Evolutionary conservation across 1,140 invertebrate genomes (phyloP), one percentile per base, ranked within the genome.

Genomic region (Camponotus vicinus): DNA sequence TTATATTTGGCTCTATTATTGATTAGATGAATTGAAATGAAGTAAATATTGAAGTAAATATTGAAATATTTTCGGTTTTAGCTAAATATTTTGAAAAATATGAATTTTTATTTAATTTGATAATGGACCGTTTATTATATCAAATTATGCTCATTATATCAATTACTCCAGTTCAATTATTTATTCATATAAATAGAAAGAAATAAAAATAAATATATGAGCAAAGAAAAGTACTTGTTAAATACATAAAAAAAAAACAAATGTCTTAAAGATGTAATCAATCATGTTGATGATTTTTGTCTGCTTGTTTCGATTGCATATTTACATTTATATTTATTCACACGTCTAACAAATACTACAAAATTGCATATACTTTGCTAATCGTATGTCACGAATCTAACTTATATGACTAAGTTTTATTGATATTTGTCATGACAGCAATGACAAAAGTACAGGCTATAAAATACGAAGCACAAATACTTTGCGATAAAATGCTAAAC

Each of bases 241-340:
- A 73, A 73, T 18, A 45, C 8, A 45, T 45, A 45, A 45, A 27
- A 45, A 45, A 27, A 27, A 27, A 45, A 9, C 2, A 45, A 45
- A 13, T 42, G 40, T 7, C 40, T 42, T 34, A 6, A 57, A 1
- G 15, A 55, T 6, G n/a, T 55, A 57, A 71, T n/a, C 3, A 15
- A 27, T 5, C 1, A 32, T 21, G 8, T 21, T 57, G 34, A 57
- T 75, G n/a, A 40, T 15, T 42, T 57, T 76, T 32, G 73, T 34
- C 15, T 52, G 13, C 37, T 21, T 40, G 37, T 8, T 40, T 61
- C 15, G 34, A 27, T 5, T 32, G 27, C 40, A 42, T 52, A 76
- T 77, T 11, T 13, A 52, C 8, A 59, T 59, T 75, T 75, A 75
- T 13, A 64, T 63, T 64, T 64, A 77, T 66, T 78, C 59, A 63